Percentiles rank a stretch among this genome's conserved stretches.
These are phyloP conservation scores for Anneissia japonica DNA, from an alignment of 35 echinoderm and acorn worm genomes.

Conservation along the genomic window DNA sequence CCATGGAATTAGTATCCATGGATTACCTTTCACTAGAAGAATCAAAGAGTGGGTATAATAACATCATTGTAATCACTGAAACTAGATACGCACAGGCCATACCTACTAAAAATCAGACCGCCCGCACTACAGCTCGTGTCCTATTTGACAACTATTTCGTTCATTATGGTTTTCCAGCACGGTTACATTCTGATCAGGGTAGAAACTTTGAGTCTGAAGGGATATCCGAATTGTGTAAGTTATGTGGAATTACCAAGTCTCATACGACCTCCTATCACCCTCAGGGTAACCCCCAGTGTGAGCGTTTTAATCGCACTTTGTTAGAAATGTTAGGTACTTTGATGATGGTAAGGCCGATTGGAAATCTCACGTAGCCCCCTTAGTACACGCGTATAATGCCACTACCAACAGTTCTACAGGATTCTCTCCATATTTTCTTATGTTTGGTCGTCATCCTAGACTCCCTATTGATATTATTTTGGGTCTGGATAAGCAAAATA, in stretches of 20 bases:
- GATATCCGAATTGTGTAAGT: constrained; percentile 9
- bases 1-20: background rate
- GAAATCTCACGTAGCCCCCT: constrained; percentile 9
- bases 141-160: constrained; percentile 24
- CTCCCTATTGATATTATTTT: constrained; percentile 10
- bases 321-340: constrained; percentile 8
- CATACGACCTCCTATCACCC: constrained; percentile 34
- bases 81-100: background rate
- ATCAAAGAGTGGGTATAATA: background rate
- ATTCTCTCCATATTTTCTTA: constrained; percentile 13
- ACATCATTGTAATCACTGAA: background rate
- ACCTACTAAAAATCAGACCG: constrained; percentile 2
- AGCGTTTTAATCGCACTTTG: constrained; percentile 19
- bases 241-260: constrained; percentile 15
- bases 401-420: background rate
- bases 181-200: constrained; percentile 29
- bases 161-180: constrained; percentile 24
- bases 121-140: constrained; percentile 3
- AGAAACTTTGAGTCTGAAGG: constrained; percentile 24
- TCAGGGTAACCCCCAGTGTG: constrained; percentile 14
- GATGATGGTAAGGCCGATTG: constrained; percentile 3
- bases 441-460: constrained; percentile 18
- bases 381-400: constrained; percentile 39
- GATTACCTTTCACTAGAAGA: background rate
- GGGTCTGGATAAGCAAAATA: background rate